Evolutionary conservation across 2,888 invertebrate genomes (phyloP), one percentile per base, ranked within the genome.

Genomic region (Galerucella calmariensis): DNA sequence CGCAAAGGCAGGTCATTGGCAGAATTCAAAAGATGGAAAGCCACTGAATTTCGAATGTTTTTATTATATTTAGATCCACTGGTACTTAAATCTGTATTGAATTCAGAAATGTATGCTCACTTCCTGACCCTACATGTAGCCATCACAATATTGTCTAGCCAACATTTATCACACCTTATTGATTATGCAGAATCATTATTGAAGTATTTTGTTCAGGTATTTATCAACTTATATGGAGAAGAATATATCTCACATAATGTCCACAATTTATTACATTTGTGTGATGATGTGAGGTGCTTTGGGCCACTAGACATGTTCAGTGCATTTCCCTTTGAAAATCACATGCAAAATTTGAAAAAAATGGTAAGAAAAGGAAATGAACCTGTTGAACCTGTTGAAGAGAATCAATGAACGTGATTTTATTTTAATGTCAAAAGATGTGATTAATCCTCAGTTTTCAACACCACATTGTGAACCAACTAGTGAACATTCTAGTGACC

Each of bases 221-320:
- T 67, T 12, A 12, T 24, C 24, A 24, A 11, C 24, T 24, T 67
- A 16, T 67, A 67, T 67, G 67, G 53, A 14, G 20, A 16, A 20
- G 20, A 67, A 11, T 24, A 67, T 67, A 27, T 67, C n/a, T 67
- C 51, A 24, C 53, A 51, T 67, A 67, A 67, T 67, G 67, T 67
- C 11, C 67, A 67, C 20, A 67, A 53, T 51, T 67, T 67, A 51
- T 51, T 67, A 24, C 67, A 67, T 51, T 46, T 67, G 9, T 48
- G 27, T 48, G 51, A 14, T 51, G 53, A 68, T 68, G 68, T 68
- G 41, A 58, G 27, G 35, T 56, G n/a, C 14, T 68, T 68, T 16
- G 68, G 68, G 35, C 8, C 41, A 9, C 35, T 68, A 58, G 68
- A 68, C 58, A 68, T 68, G 68, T 68, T 68, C 48, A 67, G 67